Conservation (phyloP, 2,113 vertebrate genomes). For the Aptenodytes patagonicus region DNA sequence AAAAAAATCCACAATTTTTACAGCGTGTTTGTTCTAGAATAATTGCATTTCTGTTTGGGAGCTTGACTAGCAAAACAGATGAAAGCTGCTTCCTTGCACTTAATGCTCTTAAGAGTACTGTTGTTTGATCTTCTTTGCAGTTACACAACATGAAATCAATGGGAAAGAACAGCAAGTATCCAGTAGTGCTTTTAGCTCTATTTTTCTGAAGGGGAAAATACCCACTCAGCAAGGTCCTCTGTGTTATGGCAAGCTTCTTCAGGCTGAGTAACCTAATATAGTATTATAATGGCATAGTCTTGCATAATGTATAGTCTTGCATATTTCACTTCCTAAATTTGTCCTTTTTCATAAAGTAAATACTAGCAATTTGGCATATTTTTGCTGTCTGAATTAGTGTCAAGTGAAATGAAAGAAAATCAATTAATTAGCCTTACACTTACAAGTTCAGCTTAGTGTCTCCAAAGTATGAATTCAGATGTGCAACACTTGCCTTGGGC, state of each 20-base stretch:
- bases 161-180: background rate
- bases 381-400: background rate
- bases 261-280: background rate
- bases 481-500: background rate
- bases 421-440: background rate
- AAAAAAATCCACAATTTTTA: background rate
- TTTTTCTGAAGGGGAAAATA: background rate
- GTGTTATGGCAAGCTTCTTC: background rate
- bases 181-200: background rate
- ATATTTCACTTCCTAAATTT: background rate
- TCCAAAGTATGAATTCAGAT: background rate
- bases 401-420: background rate
- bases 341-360: background rate
- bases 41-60: background rate
- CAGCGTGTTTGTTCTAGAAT: background rate
- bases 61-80: constrained; percentile 4
- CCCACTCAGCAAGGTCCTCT: background rate
- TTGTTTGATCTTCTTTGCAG: constrained; percentile 45
- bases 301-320: background rate
- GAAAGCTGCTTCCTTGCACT: constrained; percentile 44
- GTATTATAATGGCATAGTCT: background rate
- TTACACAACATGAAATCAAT: constrained; percentile 53
- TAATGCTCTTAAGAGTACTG: constrained; percentile 45
- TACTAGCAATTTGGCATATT: background rate
- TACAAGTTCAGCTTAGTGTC: background rate